Conservation (phyloP, 2,888 invertebrate genomes). For the Cryptosula pallasiana region DNA sequence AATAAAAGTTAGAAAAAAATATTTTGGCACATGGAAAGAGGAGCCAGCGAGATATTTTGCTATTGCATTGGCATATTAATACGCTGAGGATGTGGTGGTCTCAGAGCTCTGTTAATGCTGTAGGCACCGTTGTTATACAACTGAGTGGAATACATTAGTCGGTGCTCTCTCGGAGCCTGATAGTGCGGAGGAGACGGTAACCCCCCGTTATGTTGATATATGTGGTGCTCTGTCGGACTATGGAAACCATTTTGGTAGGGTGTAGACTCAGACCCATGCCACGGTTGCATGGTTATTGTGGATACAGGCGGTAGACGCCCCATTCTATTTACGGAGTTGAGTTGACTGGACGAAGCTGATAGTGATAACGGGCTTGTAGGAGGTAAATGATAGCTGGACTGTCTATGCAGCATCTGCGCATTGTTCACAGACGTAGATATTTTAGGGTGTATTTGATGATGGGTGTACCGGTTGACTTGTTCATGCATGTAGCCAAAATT, state of each 20-base stretch:
- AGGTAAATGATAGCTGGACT: constrained; percentile 12
- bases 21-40: constrained; percentile 11
- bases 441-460: constrained; percentile 22
- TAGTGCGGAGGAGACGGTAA: constrained; percentile 5
- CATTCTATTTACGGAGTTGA: background rate
- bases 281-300: constrained; percentile 3
- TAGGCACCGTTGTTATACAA: constrained; percentile 12
- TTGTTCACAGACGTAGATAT: background rate
- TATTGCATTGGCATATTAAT: constrained; percentile 18
- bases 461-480: background rate
- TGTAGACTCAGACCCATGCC: background rate
- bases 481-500: constrained; percentile 7
- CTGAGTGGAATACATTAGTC: background rate
- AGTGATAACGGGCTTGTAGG: constrained; percentile 8
- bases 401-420: background rate
- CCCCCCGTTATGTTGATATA: background rate
- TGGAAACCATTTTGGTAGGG: constrained; percentile 14
- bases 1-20: background rate
- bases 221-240: constrained; percentile 8
- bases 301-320: constrained; percentile 11
- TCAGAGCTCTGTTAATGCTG: background rate
- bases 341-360: background rate
- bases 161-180: background rate
- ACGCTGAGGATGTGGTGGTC: background rate
- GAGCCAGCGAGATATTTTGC: background rate